These are phyloP conservation scores for Pristionchus arcanus DNA, from an alignment of 2,888 invertebrate species.

Conservation along the genomic window DNA sequence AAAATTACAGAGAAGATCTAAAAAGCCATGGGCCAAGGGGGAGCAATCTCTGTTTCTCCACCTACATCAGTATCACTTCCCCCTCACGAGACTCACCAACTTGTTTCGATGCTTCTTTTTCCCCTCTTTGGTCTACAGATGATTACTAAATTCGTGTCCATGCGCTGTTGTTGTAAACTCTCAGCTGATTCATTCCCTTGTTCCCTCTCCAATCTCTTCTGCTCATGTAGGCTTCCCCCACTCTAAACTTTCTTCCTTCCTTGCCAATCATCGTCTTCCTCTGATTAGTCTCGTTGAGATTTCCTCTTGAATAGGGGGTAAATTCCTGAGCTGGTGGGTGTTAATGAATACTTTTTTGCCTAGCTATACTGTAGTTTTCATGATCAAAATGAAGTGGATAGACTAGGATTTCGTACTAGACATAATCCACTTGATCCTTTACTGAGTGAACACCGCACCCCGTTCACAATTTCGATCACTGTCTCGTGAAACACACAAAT, in stretches of 20 bases:
- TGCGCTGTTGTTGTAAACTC: not conserved
- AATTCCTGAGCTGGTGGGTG: not conserved
- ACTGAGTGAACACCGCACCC: not conserved
- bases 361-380: not conserved
- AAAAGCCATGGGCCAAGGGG: no score
- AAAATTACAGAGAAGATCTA: no score
- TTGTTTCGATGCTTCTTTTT: constrained; percentile 1
- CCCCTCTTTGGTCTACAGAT: not conserved
- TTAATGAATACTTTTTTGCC: not conserved
- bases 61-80: constrained; percentile 9
- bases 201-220: not conserved
- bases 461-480: not conserved
- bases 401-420: not conserved
- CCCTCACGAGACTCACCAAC: not conserved
- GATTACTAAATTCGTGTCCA: not conserved
- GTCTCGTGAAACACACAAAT: not conserved
- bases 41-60: not conserved
- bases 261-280: not conserved
- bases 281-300: constrained; percentile 27
- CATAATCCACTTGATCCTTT: constrained; percentile 27
- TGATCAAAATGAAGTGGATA: not conserved
- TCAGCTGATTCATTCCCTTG: not conserved
- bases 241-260: not conserved
- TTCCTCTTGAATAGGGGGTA: not conserved
- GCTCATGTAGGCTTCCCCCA: not conserved